Conservation (phyloP, 2,888 invertebrate species). For the Brachyptera risi region DNA sequence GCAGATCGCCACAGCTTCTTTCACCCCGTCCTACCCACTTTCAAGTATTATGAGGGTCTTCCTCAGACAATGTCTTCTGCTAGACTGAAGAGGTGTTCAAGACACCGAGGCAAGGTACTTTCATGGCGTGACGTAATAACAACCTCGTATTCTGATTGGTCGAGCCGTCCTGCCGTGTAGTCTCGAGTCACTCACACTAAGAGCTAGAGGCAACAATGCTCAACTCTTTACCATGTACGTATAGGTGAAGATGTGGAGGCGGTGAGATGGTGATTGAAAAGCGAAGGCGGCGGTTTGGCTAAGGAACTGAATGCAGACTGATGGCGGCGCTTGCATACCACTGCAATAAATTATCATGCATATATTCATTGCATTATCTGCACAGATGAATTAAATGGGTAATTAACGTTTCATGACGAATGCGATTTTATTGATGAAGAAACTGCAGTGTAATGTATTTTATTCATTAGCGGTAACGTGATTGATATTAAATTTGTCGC, state of each 20-base stretch:
- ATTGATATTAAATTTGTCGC: too few relatives aligned
- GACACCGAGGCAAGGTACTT: conserved; percentile 31
- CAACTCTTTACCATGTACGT: conserved; percentile 10
- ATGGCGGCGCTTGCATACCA: too few relatives aligned
- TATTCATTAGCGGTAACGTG: too few relatives aligned
- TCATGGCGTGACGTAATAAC: conserved; percentile 27
- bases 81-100: conserved; percentile 41
- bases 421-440: too few relatives aligned
- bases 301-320: background rate
- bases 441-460: too few relatives aligned
- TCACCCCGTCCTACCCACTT: conserved; percentile 41
- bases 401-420: too few relatives aligned
- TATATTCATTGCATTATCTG: too few relatives aligned
- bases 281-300: conserved; percentile 14
- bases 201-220: conserved; percentile 9
- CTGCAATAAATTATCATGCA: too few relatives aligned
- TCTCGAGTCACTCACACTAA: conserved; percentile 20
- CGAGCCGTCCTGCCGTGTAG: conserved; percentile 26
- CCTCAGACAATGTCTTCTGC: conserved; percentile 44
- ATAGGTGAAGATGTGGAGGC: conserved; percentile 1
- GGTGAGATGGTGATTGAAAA: conserved; percentile 15
- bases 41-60: conserved; percentile 41
- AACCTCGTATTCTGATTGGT: conserved; percentile 23
- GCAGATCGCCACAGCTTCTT: conserved; percentile 42
- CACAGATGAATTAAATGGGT: too few relatives aligned